Evolutionary conservation across 2,888 invertebrate genomes (phyloP).

Genomic region (Myopa testacea): DNA sequence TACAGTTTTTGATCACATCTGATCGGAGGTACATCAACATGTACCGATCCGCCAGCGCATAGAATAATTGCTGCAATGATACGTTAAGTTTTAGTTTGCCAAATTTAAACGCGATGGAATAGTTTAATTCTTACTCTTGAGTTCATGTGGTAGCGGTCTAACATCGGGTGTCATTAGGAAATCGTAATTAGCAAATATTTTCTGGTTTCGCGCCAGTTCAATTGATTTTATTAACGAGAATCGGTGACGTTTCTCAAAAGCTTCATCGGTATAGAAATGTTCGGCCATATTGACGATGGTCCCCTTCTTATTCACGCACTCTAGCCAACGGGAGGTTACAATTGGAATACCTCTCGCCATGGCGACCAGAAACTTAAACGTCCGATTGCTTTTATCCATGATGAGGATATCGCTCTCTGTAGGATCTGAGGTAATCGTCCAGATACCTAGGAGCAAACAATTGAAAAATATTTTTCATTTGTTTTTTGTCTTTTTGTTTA

Average conservation of each 20-base stretch:
- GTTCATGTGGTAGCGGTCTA: slow-evolving; percentile 51
- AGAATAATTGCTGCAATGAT: slow-evolving; percentile 52
- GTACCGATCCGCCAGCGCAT: slow-evolving; percentile 53
- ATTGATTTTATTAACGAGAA: slow-evolving; percentile 53
- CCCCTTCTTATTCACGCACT: slow-evolving; percentile 42
- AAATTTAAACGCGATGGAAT: not conserved
- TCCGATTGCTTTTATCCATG: slow-evolving; percentile 70
- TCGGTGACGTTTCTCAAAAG: slow-evolving; percentile 54
- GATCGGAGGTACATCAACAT: slow-evolving; percentile 38
- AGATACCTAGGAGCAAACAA: slow-evolving; percentile 54
- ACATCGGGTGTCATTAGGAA: slow-evolving; percentile 55
- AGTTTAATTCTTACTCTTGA: slow-evolving; percentile 49
- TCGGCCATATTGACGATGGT: slow-evolving; percentile 35
- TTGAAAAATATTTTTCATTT: not conserved
- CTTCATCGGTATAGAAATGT: slow-evolving; percentile 48
- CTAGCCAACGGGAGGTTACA: slow-evolving; percentile 64
- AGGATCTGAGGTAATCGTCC: slow-evolving; percentile 70
- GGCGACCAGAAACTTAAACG: slow-evolving; percentile 73
- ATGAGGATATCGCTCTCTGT: slow-evolving; percentile 71
- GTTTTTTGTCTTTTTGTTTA: not conserved
- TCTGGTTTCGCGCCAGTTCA: slow-evolving; percentile 47
- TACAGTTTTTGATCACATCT: slow-evolving; percentile 48
- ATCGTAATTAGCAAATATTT: slow-evolving; percentile 50
- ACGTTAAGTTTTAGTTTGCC: not conserved
- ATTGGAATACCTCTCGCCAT: slow-evolving; percentile 74